Evolutionary conservation across 1,140 invertebrate species (phyloP).

Genomic region (Berghia stephanieae): DNA sequence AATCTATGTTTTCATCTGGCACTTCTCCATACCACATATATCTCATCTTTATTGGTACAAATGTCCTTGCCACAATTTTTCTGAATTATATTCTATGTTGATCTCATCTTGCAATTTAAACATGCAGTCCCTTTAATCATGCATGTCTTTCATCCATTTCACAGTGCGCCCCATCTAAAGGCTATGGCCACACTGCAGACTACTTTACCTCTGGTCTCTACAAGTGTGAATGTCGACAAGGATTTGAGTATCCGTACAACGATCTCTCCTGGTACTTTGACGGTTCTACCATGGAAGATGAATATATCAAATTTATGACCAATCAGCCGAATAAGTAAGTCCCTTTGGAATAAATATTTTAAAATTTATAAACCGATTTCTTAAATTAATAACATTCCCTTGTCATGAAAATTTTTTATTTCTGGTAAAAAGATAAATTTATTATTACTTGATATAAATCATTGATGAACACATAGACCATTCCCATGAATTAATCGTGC

Average conservation of each 20-base stretch:
- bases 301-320: conserved; percentile 75
- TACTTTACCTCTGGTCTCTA: conserved; percentile 97
- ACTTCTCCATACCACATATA: too few relatives aligned
- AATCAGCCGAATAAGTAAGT: conserved; percentile 57
- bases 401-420: neutral
- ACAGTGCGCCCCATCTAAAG: conserved; percentile 92
- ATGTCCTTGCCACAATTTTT: too few relatives aligned
- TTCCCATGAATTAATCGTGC: neutral
- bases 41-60: too few relatives aligned
- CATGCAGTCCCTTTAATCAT: neutral
- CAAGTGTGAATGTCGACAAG: conserved; percentile 97
- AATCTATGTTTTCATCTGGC: too few relatives aligned
- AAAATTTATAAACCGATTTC: neutral
- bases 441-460: neutral
- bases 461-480: neutral
- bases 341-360: too few relatives aligned
- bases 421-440: neutral
- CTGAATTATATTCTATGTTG: too few relatives aligned
- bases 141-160: conserved; percentile 5
- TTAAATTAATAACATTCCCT: neutral
- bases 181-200: conserved; percentile 73
- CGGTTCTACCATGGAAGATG: conserved; percentile 93
- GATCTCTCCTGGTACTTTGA: conserved; percentile 91
- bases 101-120: too few relatives aligned
- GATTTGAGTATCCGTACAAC: conserved; percentile 97